These are phyloP conservation scores for Dromiciops gliroides DNA, from an alignment of 2,113 vertebrate genomes.

Conservation along the genomic window DNA sequence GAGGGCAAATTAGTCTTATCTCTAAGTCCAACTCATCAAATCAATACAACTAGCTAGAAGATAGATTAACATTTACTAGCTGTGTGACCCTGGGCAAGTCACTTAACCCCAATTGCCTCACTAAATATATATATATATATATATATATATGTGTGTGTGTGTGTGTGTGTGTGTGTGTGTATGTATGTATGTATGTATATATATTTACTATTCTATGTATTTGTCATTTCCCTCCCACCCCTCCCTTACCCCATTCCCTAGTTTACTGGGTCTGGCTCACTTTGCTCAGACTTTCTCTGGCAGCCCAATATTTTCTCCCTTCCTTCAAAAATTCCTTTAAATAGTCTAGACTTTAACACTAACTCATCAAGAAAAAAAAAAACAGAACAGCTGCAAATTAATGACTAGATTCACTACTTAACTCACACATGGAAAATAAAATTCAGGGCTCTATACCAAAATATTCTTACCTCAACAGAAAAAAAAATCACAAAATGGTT, in stretches of 20 bases:
- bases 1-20: too few species aligned
- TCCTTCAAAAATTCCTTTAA: background rate
- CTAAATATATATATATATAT: background rate
- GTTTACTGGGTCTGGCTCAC: background rate
- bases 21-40: too few species aligned
- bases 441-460: background rate
- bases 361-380: conserved; percentile 31
- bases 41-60: background rate
- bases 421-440: background rate
- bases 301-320: background rate
- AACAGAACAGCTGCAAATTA: background rate
- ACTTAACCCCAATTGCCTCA: background rate
- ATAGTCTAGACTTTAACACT: background rate
- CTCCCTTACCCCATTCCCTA: background rate
- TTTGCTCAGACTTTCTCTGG: background rate
- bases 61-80: background rate
- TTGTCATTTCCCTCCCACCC: background rate
- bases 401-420: background rate
- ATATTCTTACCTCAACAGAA: conserved; percentile 21
- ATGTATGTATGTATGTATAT: too few species aligned
- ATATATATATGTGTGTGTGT: too few species aligned
- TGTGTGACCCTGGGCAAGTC: background rate
- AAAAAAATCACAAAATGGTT: background rate
- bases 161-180: too few species aligned
- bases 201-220: background rate